Percentiles rank a stretch among this genome's conserved stretches.
These are phyloP conservation scores for Phorcus lineatus DNA, from an alignment of 2,888 invertebrate species.

Conservation along the genomic window DNA sequence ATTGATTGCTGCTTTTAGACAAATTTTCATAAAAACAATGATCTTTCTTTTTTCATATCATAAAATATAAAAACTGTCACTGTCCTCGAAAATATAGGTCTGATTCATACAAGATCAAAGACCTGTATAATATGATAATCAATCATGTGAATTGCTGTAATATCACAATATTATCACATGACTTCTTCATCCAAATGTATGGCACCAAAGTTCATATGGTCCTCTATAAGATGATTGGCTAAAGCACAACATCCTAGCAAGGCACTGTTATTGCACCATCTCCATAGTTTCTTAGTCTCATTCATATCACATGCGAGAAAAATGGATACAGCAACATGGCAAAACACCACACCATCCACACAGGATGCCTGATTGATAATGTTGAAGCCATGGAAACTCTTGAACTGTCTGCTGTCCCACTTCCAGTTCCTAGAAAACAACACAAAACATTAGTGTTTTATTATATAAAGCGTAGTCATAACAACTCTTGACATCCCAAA, in stretches of 20 bases:
- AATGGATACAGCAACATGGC: constrained; percentile 2
- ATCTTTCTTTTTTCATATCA: too few species aligned
- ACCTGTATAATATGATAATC: not conserved
- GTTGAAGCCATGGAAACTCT: not conserved
- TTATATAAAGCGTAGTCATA: too few species aligned
- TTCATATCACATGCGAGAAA: constrained; percentile 15
- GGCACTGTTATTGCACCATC: constrained; percentile 22
- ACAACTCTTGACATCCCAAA: too few species aligned
- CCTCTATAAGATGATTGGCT: constrained; percentile 6
- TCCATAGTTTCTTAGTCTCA: not conserved
- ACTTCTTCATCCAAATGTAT: not conserved
- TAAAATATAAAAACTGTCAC: too few species aligned
- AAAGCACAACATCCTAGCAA: not conserved
- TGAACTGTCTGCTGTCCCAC: not conserved
- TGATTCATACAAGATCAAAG: not conserved
- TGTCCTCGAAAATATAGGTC: not conserved
- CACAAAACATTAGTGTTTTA: too few species aligned
- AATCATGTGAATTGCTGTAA: not conserved
- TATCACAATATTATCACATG: constrained; percentile 13
- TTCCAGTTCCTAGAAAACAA: not conserved
- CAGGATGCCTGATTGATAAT: not conserved
- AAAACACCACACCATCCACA: not conserved
- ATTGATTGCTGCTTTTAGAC: too few species aligned
- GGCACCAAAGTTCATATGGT: constrained; percentile 5
- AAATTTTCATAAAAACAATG: too few species aligned